These are phyloP conservation scores for Xestia xanthographa DNA, from an alignment of 2,888 invertebrate genomes.

Conservation along the genomic window DNA sequence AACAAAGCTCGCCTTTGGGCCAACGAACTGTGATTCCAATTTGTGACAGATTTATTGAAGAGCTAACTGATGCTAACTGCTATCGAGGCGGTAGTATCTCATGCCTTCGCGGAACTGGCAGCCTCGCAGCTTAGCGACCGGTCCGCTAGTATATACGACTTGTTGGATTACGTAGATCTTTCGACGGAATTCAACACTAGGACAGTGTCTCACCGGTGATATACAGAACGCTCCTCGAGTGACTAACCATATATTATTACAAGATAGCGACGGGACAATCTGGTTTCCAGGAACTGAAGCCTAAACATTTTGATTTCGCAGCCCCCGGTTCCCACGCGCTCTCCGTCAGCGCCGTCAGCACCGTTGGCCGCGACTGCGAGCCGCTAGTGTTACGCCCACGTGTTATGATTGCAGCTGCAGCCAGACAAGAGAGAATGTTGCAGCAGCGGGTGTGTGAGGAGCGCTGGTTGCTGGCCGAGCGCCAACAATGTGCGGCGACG, in stretches of 20 bases:
- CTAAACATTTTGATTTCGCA: conserved; percentile 24
- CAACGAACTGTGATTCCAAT: conserved; percentile 75
- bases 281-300: conserved; percentile 50
- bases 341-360: not conserved
- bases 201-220: conserved; percentile 55
- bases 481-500: conserved; percentile 71
- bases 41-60: conserved; percentile 81
- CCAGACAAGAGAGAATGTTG: conserved; percentile 46
- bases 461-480: conserved; percentile 65
- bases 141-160: conserved; percentile 29
- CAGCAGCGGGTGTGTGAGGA: conserved; percentile 52
- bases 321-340: conserved; percentile 50
- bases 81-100: conserved; percentile 65
- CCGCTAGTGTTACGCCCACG: not conserved
- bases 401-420: conserved; percentile 46
- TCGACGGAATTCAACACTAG: conserved; percentile 62
- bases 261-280: conserved; percentile 36
- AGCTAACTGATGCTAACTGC: conserved; percentile 72
- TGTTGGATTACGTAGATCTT: conserved; percentile 44
- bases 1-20: conserved; percentile 68
- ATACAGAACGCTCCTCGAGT: conserved; percentile 51
- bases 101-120: conserved; percentile 74
- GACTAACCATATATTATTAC: conserved; percentile 62
- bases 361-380: not conserved
- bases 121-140: conserved; percentile 28